Conservation (phyloP, 1,140 invertebrate species). For the Pseudomyrmex pallidus region DNA sequence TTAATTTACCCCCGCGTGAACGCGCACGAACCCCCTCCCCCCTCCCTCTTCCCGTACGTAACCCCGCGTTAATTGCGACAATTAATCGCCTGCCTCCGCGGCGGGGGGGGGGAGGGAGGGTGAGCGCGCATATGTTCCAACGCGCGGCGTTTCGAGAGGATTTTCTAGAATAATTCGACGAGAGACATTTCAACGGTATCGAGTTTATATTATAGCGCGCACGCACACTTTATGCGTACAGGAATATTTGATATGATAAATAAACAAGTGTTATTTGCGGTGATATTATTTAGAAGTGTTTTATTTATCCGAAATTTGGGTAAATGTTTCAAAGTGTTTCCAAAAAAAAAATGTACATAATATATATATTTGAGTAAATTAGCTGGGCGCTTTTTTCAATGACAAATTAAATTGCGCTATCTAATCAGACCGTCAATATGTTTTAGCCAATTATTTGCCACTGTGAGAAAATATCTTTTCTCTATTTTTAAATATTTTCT, state of each 20-base stretch:
- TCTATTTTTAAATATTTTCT: neutral
- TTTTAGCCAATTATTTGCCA: neutral
- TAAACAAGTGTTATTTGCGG: neutral
- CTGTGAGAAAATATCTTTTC: neutral
- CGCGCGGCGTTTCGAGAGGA: no score
- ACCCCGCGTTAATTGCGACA: constrained; percentile 19
- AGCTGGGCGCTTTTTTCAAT: no score
- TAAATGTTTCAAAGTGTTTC: neutral
- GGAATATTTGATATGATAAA: neutral
- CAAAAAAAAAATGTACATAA: neutral
- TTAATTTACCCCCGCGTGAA: constrained; percentile 57
- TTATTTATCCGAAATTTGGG: no score
- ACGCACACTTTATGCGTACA: neutral
- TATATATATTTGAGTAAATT: neutral
- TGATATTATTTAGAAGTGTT: no score
- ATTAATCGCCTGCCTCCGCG: constrained; percentile 37
- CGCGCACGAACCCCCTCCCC: constrained; percentile 14
- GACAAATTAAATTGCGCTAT: no score
- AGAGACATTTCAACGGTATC: neutral
- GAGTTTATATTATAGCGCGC: neutral
- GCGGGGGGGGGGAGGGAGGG: no score
- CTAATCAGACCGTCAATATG: neutral
- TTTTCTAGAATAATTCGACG: neutral
- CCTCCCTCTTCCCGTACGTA: no score
- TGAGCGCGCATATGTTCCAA: neutral